Evolutionary conservation across 1,140 invertebrate species (phyloP).

Genomic region (Meloidogyne chitwoodi): DNA sequence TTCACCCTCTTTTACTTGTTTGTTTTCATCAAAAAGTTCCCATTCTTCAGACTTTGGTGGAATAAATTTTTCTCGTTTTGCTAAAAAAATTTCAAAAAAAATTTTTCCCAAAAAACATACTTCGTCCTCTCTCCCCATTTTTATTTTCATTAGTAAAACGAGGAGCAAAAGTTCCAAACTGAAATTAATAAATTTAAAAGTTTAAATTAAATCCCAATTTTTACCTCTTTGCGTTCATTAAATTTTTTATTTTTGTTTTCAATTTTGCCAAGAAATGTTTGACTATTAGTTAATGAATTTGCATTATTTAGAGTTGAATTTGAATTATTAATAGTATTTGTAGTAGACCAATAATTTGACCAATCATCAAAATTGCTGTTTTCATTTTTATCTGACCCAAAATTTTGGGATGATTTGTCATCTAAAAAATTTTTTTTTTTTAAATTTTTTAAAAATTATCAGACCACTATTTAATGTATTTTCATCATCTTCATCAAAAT

Average conservation of each 20-base stretch:
- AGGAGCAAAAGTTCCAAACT: neutral
- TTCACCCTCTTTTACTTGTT: neutral
- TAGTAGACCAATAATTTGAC: neutral
- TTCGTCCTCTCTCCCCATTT: neutral
- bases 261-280: neutral
- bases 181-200: neutral
- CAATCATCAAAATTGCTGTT: neutral
- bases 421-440: neutral
- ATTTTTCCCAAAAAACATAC: neutral
- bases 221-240: neutral
- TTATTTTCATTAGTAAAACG: neutral
- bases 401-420: neutral
- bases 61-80: neutral
- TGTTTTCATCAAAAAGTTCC: conserved; percentile 11
- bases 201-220: neutral
- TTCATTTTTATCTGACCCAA: neutral
- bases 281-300: neutral
- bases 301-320: too few species aligned
- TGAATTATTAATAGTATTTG: neutral
- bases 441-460: neutral
- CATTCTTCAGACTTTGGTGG: conserved; percentile 4
- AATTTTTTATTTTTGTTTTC: neutral
- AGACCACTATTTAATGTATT: neutral
- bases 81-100: neutral
- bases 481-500: too few species aligned